These are phyloP conservation scores for Orthonevra nobilis DNA, from an alignment of 2,888 invertebrate species.

Conservation along the genomic window DNA sequence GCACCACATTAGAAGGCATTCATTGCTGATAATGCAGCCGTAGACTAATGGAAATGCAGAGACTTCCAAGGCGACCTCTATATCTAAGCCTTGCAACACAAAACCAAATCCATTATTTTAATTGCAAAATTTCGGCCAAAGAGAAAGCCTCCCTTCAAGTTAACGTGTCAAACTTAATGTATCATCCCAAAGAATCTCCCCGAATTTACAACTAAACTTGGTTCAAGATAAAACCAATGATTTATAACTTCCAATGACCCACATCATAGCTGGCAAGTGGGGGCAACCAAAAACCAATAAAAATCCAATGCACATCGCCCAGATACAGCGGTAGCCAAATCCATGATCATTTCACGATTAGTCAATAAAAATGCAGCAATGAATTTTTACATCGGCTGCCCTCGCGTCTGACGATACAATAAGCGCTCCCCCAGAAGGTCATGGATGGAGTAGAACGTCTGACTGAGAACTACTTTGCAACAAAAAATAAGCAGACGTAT, in stretches of 20 bases:
- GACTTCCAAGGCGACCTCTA: not conserved
- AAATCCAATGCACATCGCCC: not conserved
- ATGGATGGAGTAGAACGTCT: not conserved
- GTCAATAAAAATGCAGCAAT: constrained; percentile 40
- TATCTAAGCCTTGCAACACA: not conserved
- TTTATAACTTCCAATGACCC: not conserved
- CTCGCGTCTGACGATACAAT: not conserved
- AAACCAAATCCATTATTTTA: constrained; percentile 30
- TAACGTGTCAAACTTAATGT: constrained; percentile 6
- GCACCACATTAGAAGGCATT: not conserved
- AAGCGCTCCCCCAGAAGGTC: constrained; percentile 19
- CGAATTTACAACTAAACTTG: not conserved
- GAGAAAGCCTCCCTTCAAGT: too few species aligned
- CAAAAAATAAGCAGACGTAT: constrained; percentile 33
- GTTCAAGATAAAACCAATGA: not conserved
- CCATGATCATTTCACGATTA: constrained; percentile 5
- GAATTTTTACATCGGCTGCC: constrained; percentile 1
- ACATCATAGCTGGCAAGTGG: too few species aligned
- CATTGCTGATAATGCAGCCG: constrained; percentile 7
- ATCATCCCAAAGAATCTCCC: not conserved
- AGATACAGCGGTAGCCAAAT: constrained; percentile 16
- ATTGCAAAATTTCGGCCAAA: constrained; percentile 18
- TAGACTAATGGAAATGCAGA: constrained; percentile 20
- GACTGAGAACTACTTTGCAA: constrained; percentile 29
- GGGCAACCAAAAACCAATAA: constrained; percentile 9